Evolutionary conservation across 2,888 invertebrate species (phyloP), one percentile per base, ranked within the genome.

Genomic region (Macrophya alboannulata): DNA sequence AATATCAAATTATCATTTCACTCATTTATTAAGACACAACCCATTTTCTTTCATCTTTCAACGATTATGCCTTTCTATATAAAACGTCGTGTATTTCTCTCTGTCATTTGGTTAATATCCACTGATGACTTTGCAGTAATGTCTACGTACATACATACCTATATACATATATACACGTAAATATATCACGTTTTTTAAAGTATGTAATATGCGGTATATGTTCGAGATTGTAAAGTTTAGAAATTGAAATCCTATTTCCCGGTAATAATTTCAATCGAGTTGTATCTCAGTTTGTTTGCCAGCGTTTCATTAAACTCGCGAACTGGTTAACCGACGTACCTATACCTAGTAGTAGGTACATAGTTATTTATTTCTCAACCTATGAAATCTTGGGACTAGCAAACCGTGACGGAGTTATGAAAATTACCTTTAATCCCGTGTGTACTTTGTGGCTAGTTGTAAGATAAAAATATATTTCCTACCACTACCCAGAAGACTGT

Each of bases 361-460:
- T 31, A 21, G 43, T 72, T 21, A 72, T 72, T 72, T 43, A 72
- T 72, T 51, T 31, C 77, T 12, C 31, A 17, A 25, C 25, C 55
- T 77, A 51, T 51, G 51, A 77, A 77, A 77, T 77, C 51, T 43
- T 21, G 37, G 31, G 48, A 12, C 31, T 51, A 51, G 51, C 31
- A n/a, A 45, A 74, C 21, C 74, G 74, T 45, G 74, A 74, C 74
- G 51, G 77, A 77, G 51, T 77, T 77, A 51, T 51, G 77, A 77
- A 77, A 77, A 77, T 77, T 77, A 55, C 55, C 31, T 51, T 55
- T 55, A 77, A 77, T 77, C 51, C 77, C n/a, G 77, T 55, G n/a
- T 55, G n/a, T 77, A 55, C 77, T 77, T 55, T 51, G 51, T 51
- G 77, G 77, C 37, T 31, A 37, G 72, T 25, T 74, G 45, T 45